phyloP scores from a whole-genome alignment of 2,797 vertebrate genomes.

The Anguilla anguilla region DNA sequence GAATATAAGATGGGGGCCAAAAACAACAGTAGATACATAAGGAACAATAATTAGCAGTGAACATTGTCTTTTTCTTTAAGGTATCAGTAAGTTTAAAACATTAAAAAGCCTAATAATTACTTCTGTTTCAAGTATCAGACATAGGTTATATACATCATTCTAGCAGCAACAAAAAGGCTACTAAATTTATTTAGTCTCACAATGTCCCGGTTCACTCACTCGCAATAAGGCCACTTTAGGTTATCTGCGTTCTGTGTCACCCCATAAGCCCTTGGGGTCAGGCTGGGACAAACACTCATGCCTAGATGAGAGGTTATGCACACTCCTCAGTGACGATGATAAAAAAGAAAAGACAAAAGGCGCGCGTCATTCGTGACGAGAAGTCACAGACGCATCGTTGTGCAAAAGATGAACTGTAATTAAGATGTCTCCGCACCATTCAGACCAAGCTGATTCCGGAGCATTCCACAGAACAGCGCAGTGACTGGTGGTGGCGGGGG shows the following conservation, averaged over 20 bases:
- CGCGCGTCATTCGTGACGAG: neutral
- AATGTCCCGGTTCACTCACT: neutral
- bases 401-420: neutral
- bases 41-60: neutral
- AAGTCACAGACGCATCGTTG: neutral
- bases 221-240: neutral
- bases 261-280: neutral
- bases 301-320: neutral
- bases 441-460: constrained; percentile 49
- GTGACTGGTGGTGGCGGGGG: constrained; percentile 31
- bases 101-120: neutral
- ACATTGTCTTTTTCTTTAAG: neutral
- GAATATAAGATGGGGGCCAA: neutral
- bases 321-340: neutral
- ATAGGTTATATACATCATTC: neutral
- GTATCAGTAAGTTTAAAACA: neutral
- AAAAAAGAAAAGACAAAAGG: neutral
- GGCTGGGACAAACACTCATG: neutral
- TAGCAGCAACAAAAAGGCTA: neutral
- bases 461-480: constrained; percentile 49
- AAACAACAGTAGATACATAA: neutral
- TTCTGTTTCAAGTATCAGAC: neutral
- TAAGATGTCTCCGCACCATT: neutral
- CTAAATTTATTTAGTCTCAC: neutral
- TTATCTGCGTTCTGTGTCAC: neutral